Evolutionary conservation across 2,797 vertebrate species (phyloP).

Genomic region (Sarcoramphus papa): DNA sequence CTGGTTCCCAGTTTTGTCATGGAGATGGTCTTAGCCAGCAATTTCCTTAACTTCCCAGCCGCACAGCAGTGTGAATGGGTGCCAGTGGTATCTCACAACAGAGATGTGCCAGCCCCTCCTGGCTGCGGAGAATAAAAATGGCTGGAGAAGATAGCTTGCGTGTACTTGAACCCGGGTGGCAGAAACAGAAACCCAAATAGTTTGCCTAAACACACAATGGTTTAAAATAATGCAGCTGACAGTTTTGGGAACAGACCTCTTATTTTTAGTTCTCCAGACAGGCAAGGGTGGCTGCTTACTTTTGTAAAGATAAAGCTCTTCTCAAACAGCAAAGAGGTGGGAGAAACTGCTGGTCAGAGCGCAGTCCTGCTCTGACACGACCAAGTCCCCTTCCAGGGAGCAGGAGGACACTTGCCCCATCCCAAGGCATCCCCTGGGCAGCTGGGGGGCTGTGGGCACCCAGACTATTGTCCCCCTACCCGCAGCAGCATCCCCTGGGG

Average conservation of each 20-base stretch:
- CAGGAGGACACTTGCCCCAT: neutral
- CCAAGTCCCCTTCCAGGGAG: neutral
- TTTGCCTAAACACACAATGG: neutral
- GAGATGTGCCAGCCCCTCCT: constrained; percentile 43
- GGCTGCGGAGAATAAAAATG: constrained; percentile 7
- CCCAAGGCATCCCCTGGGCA: neutral
- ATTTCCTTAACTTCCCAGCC: neutral
- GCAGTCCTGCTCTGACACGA: neutral
- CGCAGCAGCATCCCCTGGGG: neutral
- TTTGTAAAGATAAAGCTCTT: neutral
- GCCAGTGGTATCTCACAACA: neutral
- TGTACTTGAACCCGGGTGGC: neutral
- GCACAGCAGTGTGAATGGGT: neutral
- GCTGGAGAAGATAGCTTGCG: neutral
- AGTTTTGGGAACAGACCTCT: neutral
- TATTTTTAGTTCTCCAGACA: neutral
- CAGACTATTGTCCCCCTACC: neutral
- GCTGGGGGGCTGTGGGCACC: neutral
- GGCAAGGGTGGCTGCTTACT: neutral
- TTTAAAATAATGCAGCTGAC: neutral
- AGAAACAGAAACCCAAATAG: constrained; percentile 12
- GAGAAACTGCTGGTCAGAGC: neutral
- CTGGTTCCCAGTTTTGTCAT: neutral
- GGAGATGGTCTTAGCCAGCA: neutral
- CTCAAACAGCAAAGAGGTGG: neutral